phyloP scores from a whole-genome alignment of 2,888 invertebrate species.

The Epistrophella euchroma region DNA sequence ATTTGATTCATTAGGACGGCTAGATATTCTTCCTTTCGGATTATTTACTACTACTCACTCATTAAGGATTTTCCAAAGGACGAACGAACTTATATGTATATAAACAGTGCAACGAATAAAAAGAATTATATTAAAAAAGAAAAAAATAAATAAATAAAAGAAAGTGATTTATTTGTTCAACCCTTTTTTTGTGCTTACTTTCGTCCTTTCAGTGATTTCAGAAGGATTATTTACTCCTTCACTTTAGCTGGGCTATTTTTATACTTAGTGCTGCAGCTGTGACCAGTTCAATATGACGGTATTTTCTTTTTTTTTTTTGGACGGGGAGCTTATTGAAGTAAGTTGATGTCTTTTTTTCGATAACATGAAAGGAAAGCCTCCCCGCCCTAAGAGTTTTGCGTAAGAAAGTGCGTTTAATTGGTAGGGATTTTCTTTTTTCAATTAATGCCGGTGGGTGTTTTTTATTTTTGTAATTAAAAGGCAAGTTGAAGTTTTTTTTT shows the following conservation, averaged over 20 bases:
- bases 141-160: conserved; percentile 77
- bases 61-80: conserved; percentile 70
- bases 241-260: conserved; percentile 60
- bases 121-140: conserved; percentile 59
- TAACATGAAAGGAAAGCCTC: conserved; percentile 57
- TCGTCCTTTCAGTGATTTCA: conserved; percentile 67
- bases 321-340: conserved; percentile 54
- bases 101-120: conserved; percentile 54
- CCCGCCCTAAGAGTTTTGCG: conserved; percentile 34
- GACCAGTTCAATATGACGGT: conserved; percentile 75
- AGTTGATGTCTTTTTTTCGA: conserved; percentile 72
- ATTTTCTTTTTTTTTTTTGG: conserved; percentile 10
- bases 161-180: conserved; percentile 82
- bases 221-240: conserved; percentile 69
- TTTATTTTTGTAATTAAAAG: conserved; percentile 64
- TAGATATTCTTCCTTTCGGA: conserved; percentile 68
- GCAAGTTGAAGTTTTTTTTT: no score
- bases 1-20: conserved; percentile 72
- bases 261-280: conserved; percentile 74
- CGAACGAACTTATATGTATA: conserved; percentile 35
- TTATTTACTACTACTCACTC: conserved; percentile 75
- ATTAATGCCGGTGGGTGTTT: conserved; percentile 60
- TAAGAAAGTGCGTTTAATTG: conserved; percentile 71
- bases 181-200: conserved; percentile 77
- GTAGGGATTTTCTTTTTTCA: conserved; percentile 46